Evolutionary conservation across 2,797 vertebrate species (phyloP), one percentile per base, ranked within the genome.

Genomic region (Gymnopithys bicolor): DNA sequence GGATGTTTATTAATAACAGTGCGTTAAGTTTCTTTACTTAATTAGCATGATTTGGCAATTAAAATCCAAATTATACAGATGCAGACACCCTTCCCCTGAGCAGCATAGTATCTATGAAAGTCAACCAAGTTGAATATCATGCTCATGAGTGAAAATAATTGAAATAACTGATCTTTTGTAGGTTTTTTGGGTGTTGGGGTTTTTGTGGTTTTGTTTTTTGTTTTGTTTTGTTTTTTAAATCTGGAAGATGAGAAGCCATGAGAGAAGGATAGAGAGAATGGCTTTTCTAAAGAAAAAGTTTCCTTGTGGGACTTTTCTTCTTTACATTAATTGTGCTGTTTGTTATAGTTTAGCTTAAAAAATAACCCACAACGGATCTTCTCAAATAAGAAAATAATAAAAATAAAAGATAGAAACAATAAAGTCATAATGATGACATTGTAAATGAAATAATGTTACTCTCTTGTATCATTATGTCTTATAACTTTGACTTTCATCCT

Each of bases 1-100:
- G 2, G 32, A 84, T 92, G 25, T 86, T 91, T 93, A 70, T 70
- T 94, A 94, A 81, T 96, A 79, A 27, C 35, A 67, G 23, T 71
- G 30, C 23, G 94, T 63, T 71, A 88, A 75, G 12, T 56, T 62
- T 37, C 85, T 95, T 87, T 89, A 71, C 19, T 55, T 90, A 89
- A 93, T 93, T 86, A 86, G 68, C 48, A n/a, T 63, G 51, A 78
- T 52, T 63, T 30, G 23, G 23, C 66, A 86, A 79, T 69, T 93
- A 52, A 88, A 90, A 93, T 55, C 4, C 23, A 69, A 52, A 86
- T 25, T 71, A 25, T 56, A 43, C 11, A 49, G 32, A 70, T 63
- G 19, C 48, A 52, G 25, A 43, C 19, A 52, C 28, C 13, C 68
- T 78, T 43, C 30, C 48, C 28, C 48, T 84, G 46, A 82, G 27